These are phyloP conservation scores for Sebastes steindachneri DNA, from an alignment of 2,797 vertebrate genomes.

Conservation along the genomic window DNA sequence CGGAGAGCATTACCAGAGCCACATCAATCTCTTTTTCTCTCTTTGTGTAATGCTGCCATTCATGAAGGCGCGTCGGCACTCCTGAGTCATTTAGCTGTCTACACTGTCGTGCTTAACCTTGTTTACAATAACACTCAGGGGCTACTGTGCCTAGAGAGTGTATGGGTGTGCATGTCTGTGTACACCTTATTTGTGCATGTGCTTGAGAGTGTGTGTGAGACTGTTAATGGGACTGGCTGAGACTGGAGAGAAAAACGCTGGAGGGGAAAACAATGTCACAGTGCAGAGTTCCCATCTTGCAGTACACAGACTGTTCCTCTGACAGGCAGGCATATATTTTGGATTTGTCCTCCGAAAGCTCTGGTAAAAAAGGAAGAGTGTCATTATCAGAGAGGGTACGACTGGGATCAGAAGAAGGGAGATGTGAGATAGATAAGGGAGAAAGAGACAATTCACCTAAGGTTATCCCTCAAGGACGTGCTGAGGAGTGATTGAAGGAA, in stretches of 20 bases:
- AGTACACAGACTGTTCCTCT: slow-evolving; percentile 27
- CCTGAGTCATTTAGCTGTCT: slow-evolving; percentile 23
- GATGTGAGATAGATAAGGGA: neutral
- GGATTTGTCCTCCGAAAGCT: slow-evolving; percentile 36
- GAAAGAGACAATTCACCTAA: slow-evolving; percentile 12
- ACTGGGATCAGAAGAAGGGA: slow-evolving; percentile 5
- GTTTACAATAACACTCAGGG: neutral
- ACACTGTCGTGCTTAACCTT: neutral
- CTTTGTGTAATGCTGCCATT: slow-evolving; percentile 5
- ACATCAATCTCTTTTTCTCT: slow-evolving; percentile 1
- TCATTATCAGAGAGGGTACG: slow-evolving; percentile 2
- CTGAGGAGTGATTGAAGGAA: neutral
- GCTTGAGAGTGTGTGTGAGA: neutral
- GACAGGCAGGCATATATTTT: slow-evolving; percentile 12
- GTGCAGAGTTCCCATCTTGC: slow-evolving; percentile 30
- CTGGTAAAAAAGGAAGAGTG: neutral
- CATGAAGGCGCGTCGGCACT: neutral
- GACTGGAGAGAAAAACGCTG: slow-evolving; percentile 28
- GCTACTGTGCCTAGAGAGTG: neutral
- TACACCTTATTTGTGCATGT: neutral
- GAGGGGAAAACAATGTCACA: slow-evolving; percentile 43
- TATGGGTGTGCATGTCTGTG: neutral
- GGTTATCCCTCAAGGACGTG: slow-evolving; percentile 33
- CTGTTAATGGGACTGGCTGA: neutral
- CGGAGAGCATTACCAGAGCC: neutral